These are phyloP conservation scores for Pyrrhura leucotis DNA, from an alignment of 2,797 vertebrate species.

Conservation along the genomic window DNA sequence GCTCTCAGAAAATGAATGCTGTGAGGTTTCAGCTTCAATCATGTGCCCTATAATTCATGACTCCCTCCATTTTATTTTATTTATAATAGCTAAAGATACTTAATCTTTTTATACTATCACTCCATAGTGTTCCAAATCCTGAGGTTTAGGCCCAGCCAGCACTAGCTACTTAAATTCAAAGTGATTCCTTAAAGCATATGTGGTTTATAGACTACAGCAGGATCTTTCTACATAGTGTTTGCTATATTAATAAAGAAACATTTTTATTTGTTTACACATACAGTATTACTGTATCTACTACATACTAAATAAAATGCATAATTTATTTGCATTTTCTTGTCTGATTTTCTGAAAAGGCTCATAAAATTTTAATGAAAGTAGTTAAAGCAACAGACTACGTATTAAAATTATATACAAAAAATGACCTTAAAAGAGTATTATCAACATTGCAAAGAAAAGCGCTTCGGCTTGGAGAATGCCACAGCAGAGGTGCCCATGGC, in stretches of 20 bases:
- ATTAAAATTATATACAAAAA: conserved; percentile 5
- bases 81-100: not conserved
- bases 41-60: not conserved
- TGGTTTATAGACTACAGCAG: not conserved
- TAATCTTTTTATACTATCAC: not conserved
- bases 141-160: not conserved
- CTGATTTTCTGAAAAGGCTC: conserved; percentile 50
- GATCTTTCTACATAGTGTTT: not conserved
- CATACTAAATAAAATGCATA: conserved; percentile 45
- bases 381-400: conserved; percentile 1
- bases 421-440: conserved; percentile 12
- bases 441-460: not conserved
- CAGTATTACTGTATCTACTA: conserved; percentile 32
- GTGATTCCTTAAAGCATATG: not conserved
- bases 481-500: not conserved
- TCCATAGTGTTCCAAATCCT: not conserved
- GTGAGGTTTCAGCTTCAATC: not conserved
- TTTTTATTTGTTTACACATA: conserved; percentile 42
- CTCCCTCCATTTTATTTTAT: not conserved
- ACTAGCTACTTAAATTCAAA: not conserved
- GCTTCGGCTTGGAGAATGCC: not conserved
- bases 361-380: conserved; percentile 44
- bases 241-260: conserved; percentile 24
- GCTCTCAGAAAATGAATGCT: not conserved
- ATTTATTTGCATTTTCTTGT: conserved; percentile 48